Percentiles rank a stretch among this genome's conserved stretches.
Evolutionary conservation across 2,113 vertebrate species (phyloP).

Genomic region (Tetrao urogallus): DNA sequence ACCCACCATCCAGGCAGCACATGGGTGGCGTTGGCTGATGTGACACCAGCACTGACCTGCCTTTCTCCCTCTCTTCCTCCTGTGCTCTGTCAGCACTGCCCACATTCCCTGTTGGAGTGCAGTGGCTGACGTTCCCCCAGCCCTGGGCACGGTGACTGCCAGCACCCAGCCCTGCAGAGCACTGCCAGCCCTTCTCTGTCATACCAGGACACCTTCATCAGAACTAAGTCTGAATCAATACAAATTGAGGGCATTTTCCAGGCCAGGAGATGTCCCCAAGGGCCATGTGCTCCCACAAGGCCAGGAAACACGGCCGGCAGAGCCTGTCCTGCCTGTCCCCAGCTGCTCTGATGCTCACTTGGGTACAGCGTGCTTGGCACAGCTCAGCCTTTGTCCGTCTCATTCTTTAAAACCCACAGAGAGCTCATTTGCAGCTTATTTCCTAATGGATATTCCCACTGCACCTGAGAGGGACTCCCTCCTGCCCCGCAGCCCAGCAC

Average conservation of each 20-base stretch:
- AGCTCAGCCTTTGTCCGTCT: not conserved
- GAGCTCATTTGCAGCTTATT: not conserved
- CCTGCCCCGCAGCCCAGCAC: not conserved
- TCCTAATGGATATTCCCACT: not conserved
- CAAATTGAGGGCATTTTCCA: not conserved
- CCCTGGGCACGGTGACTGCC: not conserved
- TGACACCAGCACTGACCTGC: not conserved
- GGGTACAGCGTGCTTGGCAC: accelerated
- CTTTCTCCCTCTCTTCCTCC: not conserved
- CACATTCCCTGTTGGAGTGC: not conserved
- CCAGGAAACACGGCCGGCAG: accelerated
- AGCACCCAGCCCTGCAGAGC: accelerated
- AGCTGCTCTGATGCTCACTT: not conserved
- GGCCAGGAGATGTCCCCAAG: not conserved
- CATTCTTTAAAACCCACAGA: not conserved
- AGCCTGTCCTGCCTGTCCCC: accelerated
- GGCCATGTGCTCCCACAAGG: not conserved
- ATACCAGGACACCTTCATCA: accelerated
- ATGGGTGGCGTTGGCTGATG: accelerated
- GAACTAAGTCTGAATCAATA: not conserved
- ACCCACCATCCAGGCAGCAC: not conserved
- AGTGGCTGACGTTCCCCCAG: not conserved
- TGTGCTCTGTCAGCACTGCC: not conserved
- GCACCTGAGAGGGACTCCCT: not conserved
- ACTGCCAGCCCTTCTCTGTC: not conserved